These are phyloP conservation scores for Myiotriccus ornatus DNA, from an alignment of 2,797 vertebrate species.

Conservation along the genomic window DNA sequence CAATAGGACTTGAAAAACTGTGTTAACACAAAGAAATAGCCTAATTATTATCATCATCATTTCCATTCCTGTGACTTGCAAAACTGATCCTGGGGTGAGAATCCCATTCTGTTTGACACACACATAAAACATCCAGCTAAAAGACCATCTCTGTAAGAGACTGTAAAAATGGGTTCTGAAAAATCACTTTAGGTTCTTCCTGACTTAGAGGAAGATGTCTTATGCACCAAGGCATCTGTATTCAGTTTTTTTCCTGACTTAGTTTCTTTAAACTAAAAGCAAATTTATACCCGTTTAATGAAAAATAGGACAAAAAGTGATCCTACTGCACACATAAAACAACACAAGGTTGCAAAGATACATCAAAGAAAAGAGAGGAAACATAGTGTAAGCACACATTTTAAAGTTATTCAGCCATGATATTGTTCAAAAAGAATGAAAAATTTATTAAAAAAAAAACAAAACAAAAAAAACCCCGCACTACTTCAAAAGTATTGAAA, in stretches of 20 bases:
- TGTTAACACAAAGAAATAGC: background rate
- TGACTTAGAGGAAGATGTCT: background rate
- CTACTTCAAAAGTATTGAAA: background rate
- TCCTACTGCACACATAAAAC: background rate
- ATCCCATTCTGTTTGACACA: background rate
- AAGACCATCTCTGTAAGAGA: background rate
- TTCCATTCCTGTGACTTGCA: background rate
- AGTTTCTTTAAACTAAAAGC: background rate
- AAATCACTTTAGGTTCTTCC: background rate
- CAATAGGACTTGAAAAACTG: background rate
- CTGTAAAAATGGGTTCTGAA: background rate
- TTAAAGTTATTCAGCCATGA: background rate
- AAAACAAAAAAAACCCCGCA: too few relatives aligned
- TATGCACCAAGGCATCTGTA: background rate
- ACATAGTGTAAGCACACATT: accelerated
- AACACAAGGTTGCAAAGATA: background rate
- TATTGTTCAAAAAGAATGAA: background rate
- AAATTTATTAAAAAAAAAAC: background rate
- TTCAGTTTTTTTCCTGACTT: background rate
- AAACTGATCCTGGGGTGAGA: background rate
- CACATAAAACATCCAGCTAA: background rate
- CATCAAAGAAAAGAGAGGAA: background rate
- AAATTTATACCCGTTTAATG: background rate
- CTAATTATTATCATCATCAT: background rate
- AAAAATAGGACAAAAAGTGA: background rate